Percentiles rank a stretch among this genome's conserved stretches.
Evolutionary conservation across 2,888 invertebrate species (phyloP).

Genomic region (Adelognathus sp.): DNA sequence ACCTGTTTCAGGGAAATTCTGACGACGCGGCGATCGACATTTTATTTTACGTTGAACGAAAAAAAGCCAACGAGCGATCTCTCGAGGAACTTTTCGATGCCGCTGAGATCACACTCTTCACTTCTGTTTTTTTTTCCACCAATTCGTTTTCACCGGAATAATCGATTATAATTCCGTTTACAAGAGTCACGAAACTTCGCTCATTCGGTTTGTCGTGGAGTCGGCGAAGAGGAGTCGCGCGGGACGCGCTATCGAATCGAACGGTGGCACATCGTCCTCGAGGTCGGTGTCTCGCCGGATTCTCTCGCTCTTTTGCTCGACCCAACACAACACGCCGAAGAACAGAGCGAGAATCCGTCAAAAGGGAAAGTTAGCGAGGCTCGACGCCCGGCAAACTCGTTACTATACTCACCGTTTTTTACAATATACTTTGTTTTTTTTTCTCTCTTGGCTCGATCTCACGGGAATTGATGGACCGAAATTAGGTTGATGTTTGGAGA

Average conservation of each 20-base stretch:
- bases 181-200: neutral
- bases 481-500: neutral
- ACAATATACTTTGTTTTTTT: slow-evolving; percentile 30
- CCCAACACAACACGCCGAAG: neutral
- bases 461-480: neutral
- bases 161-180: neutral
- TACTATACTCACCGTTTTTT: slow-evolving; percentile 36
- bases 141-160: neutral
- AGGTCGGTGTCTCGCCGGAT: slow-evolving; percentile 33
- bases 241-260: slow-evolving; percentile 40
- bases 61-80: no score
- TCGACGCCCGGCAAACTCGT: slow-evolving; percentile 42
- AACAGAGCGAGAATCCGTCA: slow-evolving; percentile 53
- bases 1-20: slow-evolving; percentile 54
- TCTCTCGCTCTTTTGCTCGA: neutral
- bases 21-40: slow-evolving; percentile 18
- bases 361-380: slow-evolving; percentile 60
- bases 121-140: neutral
- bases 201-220: neutral
- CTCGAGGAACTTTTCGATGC: slow-evolving; percentile 2
- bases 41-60: no score
- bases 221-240: neutral
- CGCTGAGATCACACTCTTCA: slow-evolving; percentile 28
- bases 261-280: slow-evolving; percentile 53
- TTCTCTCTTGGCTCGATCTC: slow-evolving; percentile 13